phyloP scores from a whole-genome alignment of 2,888 invertebrate species.

The Tupiocoris notatus region DNA sequence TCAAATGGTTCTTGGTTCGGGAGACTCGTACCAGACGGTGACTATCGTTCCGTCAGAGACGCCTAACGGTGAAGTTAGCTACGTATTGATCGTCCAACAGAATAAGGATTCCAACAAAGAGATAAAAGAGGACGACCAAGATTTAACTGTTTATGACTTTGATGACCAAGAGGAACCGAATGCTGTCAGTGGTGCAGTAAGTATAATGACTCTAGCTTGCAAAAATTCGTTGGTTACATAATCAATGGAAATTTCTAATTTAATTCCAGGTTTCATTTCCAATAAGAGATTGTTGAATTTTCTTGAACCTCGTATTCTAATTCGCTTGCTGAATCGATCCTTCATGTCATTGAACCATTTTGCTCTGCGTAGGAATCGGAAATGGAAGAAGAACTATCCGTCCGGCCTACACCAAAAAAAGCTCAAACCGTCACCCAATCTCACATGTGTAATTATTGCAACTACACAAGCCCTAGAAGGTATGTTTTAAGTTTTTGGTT shows the following conservation, averaged over 20 bases:
- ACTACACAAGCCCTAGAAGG: slow-evolving; percentile 85
- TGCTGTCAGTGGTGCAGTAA: slow-evolving; percentile 51
- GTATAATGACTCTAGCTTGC: no score
- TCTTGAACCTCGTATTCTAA: no score
- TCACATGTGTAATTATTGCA: slow-evolving; percentile 86
- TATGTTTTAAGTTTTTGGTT: no score
- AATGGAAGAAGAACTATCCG: slow-evolving; percentile 64
- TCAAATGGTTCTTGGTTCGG: slow-evolving; percentile 52
- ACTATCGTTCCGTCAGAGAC: slow-evolving; percentile 79
- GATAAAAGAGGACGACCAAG: slow-evolving; percentile 55
- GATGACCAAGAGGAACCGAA: slow-evolving; percentile 66
- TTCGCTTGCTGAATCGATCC: no score
- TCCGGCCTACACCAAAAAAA: slow-evolving; percentile 64
- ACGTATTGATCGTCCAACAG: slow-evolving; percentile 81
- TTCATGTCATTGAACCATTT: no score
- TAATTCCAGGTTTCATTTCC: no score
- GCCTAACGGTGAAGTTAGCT: slow-evolving; percentile 77
- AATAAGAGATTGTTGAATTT: no score
- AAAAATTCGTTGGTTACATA: background rate
- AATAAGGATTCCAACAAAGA: slow-evolving; percentile 59
- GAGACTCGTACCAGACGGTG: slow-evolving; percentile 73
- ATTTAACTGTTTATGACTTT: slow-evolving; percentile 71
- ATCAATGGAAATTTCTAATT: no score
- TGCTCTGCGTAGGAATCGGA: slow-evolving; percentile 60
- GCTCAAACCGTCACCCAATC: slow-evolving; percentile 65